A percentile compares a stretch with the other conserved stretches of the same genome.
phyloP scores from a whole-genome alignment of 2,113 vertebrate species.

The Xiphophorus hellerii region DNA sequence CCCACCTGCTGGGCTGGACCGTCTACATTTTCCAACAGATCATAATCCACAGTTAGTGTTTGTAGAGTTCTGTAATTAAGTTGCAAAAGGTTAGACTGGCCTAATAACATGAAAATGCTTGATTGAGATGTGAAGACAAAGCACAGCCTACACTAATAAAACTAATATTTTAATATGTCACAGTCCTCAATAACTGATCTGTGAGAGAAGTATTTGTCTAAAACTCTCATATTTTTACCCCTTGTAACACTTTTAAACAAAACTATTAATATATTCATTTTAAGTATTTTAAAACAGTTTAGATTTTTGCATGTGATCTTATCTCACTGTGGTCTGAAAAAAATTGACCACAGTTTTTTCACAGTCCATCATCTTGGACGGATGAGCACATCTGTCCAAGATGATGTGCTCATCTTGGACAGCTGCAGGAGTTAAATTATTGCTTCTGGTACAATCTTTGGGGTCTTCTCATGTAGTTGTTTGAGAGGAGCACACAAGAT shows the following conservation, averaged over 20 bases:
- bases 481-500: too few relatives aligned
- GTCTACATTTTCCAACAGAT: conserved; percentile 50
- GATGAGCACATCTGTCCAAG: too few relatives aligned
- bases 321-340: too few relatives aligned
- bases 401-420: too few relatives aligned
- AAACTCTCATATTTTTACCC: too few relatives aligned
- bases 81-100: conserved; percentile 33
- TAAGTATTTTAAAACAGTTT: too few relatives aligned
- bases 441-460: neutral
- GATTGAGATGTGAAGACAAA: neutral
- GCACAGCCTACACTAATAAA: neutral
- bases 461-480: neutral
- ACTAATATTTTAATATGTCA: neutral
- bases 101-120: neutral
- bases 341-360: too few relatives aligned
- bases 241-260: too few relatives aligned
- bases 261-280: too few relatives aligned
- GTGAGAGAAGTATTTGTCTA: neutral
- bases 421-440: neutral
- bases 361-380: too few relatives aligned
- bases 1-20: conserved; percentile 55
- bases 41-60: conserved; percentile 40
- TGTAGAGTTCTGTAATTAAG: conserved; percentile 65
- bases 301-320: too few relatives aligned
- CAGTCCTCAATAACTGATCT: neutral